phyloP scores from a whole-genome alignment of 2,888 invertebrate species.

The Papilio gigon region DNA sequence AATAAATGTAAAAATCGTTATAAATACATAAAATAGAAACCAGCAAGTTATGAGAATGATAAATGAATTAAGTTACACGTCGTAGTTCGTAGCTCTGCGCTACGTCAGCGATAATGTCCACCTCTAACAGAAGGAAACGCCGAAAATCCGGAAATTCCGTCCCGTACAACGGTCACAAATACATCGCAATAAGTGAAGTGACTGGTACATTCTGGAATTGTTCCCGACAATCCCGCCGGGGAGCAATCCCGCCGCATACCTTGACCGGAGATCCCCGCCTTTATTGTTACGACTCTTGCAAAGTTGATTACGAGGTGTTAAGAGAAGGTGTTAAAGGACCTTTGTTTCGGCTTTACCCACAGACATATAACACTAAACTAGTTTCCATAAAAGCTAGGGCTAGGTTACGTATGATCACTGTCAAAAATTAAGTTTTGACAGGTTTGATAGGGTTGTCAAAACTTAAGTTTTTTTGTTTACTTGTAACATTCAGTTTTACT shows the following conservation, averaged over 20 bases:
- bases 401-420: background rate
- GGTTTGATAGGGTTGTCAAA: too few relatives aligned
- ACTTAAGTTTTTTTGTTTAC: background rate
- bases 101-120: conserved; percentile 63
- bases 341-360: background rate
- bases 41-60: background rate
- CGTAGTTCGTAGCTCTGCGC: conserved; percentile 37
- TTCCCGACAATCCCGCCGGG: conserved; percentile 67
- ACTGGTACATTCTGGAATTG: conserved; percentile 73
- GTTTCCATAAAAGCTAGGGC: background rate
- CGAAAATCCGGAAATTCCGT: conserved; percentile 71
- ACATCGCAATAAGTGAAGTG: conserved; percentile 80
- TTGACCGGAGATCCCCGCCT: conserved; percentile 48
- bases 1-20: background rate
- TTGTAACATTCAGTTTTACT: too few relatives aligned
- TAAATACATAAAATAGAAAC: background rate
- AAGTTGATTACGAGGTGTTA: conserved; percentile 49
- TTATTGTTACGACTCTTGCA: conserved; percentile 45
- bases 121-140: conserved; percentile 53
- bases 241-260: conserved; percentile 76
- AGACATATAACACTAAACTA: background rate
- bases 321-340: conserved; percentile 41
- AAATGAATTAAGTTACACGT: background rate
- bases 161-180: conserved; percentile 63
- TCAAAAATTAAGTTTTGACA: background rate